Percentiles rank a stretch among this genome's conserved stretches.
Evolutionary conservation across 2,113 vertebrate genomes (phyloP).

Genomic region (Paralichthys olivaceus): DNA sequence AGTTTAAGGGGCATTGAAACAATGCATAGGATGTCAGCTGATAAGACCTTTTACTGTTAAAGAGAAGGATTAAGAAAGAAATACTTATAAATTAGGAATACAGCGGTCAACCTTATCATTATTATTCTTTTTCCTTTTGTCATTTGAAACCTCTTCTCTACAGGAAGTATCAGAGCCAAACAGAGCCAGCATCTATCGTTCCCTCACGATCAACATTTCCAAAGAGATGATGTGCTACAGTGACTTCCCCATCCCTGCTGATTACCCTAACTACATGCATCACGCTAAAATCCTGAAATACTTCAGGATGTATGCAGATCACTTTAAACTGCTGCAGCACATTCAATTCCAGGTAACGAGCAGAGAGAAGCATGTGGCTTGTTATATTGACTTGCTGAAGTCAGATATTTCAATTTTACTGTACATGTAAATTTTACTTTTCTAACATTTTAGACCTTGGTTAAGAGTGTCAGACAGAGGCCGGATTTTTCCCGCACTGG

Average conservation of each 20-base stretch:
- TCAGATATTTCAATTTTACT: not conserved
- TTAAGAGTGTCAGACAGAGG: constrained; percentile 79
- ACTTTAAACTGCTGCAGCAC: constrained; percentile 84
- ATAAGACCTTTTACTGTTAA: too few species aligned
- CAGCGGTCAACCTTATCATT: too few species aligned
- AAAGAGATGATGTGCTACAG: constrained; percentile 96
- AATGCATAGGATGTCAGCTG: too few species aligned
- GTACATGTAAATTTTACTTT: not conserved
- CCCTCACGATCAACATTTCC: constrained; percentile 90
- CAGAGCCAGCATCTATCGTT: constrained; percentile 83
- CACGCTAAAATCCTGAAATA: constrained; percentile 87
- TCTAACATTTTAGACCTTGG: constrained; percentile 82
- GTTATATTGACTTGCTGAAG: too few species aligned
- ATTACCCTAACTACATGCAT: constrained; percentile 93
- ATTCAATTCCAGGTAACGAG: constrained; percentile 84
- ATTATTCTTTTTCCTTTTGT: not conserved
- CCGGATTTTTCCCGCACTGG: constrained; percentile 85
- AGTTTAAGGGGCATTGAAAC: too few species aligned
- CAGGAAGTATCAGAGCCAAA: constrained; percentile 73
- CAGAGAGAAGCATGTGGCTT: not conserved
- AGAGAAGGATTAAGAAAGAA: too few species aligned
- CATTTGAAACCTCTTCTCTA: not conserved
- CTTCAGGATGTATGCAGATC: constrained; percentile 87
- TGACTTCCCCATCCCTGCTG: constrained; percentile 87
- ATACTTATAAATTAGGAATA: too few species aligned